Evolutionary conservation across 2,113 vertebrate species (phyloP).

Genomic region (Boulengeromyrus knoepffleri): DNA sequence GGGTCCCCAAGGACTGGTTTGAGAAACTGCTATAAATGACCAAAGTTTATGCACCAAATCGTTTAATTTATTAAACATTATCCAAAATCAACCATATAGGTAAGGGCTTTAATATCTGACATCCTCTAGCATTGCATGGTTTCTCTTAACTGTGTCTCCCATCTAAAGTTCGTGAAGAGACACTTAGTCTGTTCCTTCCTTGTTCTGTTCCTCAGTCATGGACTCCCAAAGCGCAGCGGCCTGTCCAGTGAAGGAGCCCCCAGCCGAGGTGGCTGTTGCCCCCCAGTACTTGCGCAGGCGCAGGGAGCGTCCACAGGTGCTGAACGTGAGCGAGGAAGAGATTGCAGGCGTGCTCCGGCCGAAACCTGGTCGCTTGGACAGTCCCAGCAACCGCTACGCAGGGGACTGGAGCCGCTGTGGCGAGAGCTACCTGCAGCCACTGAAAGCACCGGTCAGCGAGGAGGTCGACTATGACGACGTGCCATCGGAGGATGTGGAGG

Average conservation of each 20-base stretch:
- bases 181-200: slow-evolving; percentile 20
- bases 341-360: slow-evolving; percentile 72
- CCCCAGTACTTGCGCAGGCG: slow-evolving; percentile 70
- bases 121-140: slow-evolving; percentile 33
- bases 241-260: slow-evolving; percentile 28
- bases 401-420: slow-evolving; percentile 92
- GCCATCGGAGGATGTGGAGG: slow-evolving; percentile 66
- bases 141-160: neutral
- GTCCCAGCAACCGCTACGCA: slow-evolving; percentile 94
- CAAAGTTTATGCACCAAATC: neutral
- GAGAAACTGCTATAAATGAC: neutral
- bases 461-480: slow-evolving; percentile 84
- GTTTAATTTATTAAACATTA: neutral
- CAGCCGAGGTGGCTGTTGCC: slow-evolving; percentile 36
- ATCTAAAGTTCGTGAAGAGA: neutral
- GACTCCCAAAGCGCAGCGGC: slow-evolving; percentile 54
- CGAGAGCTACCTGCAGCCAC: slow-evolving; percentile 68
- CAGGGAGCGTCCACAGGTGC: slow-evolving; percentile 79
- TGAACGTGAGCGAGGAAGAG: slow-evolving; percentile 69
- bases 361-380: slow-evolving; percentile 75
- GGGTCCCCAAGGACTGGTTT: neutral
- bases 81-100: neutral
- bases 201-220: slow-evolving; percentile 64
- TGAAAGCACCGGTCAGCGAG: slow-evolving; percentile 45
- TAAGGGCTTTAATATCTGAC: slow-evolving; percentile 22